Evolutionary conservation across 2,888 invertebrate species (phyloP), one percentile per base, ranked within the genome.

Genomic region (Abrostola tripartita): DNA sequence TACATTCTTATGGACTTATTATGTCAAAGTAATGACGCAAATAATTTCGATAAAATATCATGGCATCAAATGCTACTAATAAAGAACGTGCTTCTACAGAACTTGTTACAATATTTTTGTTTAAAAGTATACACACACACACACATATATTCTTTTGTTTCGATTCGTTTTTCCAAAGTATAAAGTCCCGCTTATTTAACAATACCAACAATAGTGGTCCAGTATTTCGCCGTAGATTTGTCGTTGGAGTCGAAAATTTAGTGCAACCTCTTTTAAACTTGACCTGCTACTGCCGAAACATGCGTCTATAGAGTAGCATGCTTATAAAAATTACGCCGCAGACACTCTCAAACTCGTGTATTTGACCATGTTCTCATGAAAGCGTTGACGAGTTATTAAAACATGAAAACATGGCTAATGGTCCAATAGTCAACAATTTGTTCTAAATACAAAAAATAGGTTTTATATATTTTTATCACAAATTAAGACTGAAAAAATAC

Each of bases 191-290:
- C 76, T 81, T 86, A 85, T 87, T 82, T 81, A 86, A 85, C 85
- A 85, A 85, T 81, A 81, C 83, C 73, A 83, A 88, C 86, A 88
- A 87, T 85, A 85, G 86, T 88, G 83, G 81, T 83, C 84, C 85
- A 85, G 83, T 85, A 85, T 88, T 90, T 87, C 79, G 78, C 82
- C 81, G 87, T 85, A 79, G 85, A 88, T 89, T 90, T 90, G 90
- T 88, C 81, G 85, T 79, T 83, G 76, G 85, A 87, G 84, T 85
- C 81, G 85, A 88, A 89, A 90, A 90, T 90, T 90, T 90, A 90
- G 86, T 89, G 88, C 88, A 85, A 90, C 88, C 88, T 88, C 88
- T 88, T 90, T 90, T 89, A 90, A 90, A 91, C 90, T 90, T 90
- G 89, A 90, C 90, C 90, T 86, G 88, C 76, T 84, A 79, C 71